These are phyloP conservation scores for Oligia latruncula DNA, from an alignment of 2,888 invertebrate genomes.

Conservation along the genomic window DNA sequence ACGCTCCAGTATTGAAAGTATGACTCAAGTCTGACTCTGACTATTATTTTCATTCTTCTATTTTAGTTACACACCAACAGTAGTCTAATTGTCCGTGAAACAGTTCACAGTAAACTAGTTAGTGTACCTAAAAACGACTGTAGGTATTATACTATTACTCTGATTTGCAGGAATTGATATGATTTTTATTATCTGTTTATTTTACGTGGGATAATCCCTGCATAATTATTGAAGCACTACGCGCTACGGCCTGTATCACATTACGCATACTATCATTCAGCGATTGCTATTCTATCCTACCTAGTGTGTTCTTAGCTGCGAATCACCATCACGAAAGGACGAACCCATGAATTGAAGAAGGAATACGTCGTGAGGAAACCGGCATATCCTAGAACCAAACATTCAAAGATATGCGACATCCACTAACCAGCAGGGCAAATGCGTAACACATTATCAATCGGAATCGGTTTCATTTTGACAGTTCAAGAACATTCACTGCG, in stretches of 20 bases:
- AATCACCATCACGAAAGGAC: background rate
- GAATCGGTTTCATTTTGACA: too few relatives aligned
- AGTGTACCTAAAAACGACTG: slow-evolving; percentile 21
- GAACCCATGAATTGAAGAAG: background rate
- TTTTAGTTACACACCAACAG: background rate
- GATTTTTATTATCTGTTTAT: slow-evolving; percentile 6
- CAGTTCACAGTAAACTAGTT: slow-evolving; percentile 15
- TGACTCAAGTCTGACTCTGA: background rate
- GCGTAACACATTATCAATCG: too few relatives aligned
- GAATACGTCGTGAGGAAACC: background rate
- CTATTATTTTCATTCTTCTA: background rate
- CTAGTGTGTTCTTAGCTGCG: background rate
- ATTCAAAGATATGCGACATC: background rate
- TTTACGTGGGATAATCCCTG: slow-evolving; percentile 3
- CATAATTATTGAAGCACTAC: slow-evolving; percentile 55
- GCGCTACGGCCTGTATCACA: slow-evolving; percentile 21
- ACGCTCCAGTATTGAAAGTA: slow-evolving; percentile 2
- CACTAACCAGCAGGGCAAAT: too few relatives aligned
- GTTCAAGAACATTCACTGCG: too few relatives aligned
- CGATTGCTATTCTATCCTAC: background rate
- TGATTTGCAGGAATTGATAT: background rate
- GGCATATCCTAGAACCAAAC: background rate
- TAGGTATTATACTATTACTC: background rate
- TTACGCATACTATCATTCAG: background rate
- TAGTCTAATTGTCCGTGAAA: background rate